phyloP scores from a whole-genome alignment of 2,888 invertebrate genomes.

The Lordiphosa andalusiaca region DNA sequence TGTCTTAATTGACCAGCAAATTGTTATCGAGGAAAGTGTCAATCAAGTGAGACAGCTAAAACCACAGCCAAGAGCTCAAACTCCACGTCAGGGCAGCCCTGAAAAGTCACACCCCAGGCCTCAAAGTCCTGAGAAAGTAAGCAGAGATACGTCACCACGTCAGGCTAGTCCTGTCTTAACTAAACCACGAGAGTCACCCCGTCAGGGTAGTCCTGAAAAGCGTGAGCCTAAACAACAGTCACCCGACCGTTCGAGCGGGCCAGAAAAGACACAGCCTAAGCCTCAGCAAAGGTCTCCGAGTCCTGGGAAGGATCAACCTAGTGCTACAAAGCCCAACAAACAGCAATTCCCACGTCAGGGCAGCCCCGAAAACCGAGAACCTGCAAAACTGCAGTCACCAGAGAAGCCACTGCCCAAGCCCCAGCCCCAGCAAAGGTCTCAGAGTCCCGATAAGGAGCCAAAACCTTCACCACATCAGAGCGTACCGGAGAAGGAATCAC shows the following conservation, averaged over 20 bases:
- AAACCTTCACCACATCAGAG: too few relatives aligned
- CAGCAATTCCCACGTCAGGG: conserved; percentile 4
- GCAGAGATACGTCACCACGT: too few relatives aligned
- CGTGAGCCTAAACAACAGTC: not conserved
- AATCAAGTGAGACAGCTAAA: conserved; percentile 17
- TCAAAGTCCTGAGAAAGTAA: not conserved
- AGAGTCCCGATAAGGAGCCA: conserved; percentile 19
- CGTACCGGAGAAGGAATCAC: too few relatives aligned
- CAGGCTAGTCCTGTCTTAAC: not conserved
- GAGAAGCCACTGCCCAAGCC: conserved; percentile 11
- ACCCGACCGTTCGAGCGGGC: too few relatives aligned
- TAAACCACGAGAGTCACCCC: conserved; percentile 7
- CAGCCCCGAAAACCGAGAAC: conserved; percentile 5
- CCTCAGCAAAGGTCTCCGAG: conserved; percentile 26
- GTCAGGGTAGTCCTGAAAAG: conserved; percentile 9
- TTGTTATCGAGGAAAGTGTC: conserved; percentile 44
- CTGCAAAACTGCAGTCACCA: conserved; percentile 3
- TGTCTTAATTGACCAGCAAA: conserved; percentile 44
- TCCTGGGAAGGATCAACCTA: conserved; percentile 27
- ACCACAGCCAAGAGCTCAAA: conserved; percentile 6
- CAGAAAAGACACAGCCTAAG: too few relatives aligned
- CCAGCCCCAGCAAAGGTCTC: conserved; percentile 15
- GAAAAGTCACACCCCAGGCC: not conserved
- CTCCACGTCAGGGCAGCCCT: too few relatives aligned
- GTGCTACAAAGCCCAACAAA: not conserved